Evolutionary conservation across 2,113 vertebrate genomes (phyloP), one percentile per base, ranked within the genome.

Genomic region (Bujurquina vittata): DNA sequence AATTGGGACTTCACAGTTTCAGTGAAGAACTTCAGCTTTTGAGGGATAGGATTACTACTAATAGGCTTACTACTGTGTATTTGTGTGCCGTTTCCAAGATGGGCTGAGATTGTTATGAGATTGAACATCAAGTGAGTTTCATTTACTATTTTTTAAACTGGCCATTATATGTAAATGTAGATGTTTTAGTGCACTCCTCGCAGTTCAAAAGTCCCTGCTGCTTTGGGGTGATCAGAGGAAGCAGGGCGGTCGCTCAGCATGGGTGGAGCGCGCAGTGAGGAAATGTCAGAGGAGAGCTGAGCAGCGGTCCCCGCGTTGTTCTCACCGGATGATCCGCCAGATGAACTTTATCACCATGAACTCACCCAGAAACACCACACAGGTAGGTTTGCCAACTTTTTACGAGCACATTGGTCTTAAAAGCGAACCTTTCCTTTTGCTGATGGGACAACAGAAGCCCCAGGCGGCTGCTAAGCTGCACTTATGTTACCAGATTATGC

Each of bases 221-320:
- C 46, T 33, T 72, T 75, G 52, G 61, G 61, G 61, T 60, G 49
- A 40, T 73, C 10, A 22, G 62, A 26, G 63, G 63, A 35, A 37
- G 26, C 67, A 75, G 84, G 87, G 87, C 83, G 86, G 87, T 37
- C 58, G 37, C 35, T 59, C 3, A 18, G n/a, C 10, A 69, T 92
- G 91, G 93, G 93, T 84, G 90, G 89, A 87, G 89, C 85, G 1
- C 81, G 2, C 63, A 77, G 74, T 55, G 88, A 75, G 91, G 90
- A 94, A 92, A 88, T 69, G 77, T 77, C 46, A 72, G 67, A 72
- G 29, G 67, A 86, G 26, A 69, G n/a, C 46, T 57, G 58, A 17
- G 49, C 69, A 56, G 54, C 22, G 5, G n/a, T 62, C 59, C 31
- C 59, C 72, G 57, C 26, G 23, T 12, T 57, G 57, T 49, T 75